Percentiles rank a stretch among this genome's conserved stretches.
phyloP scores from a whole-genome alignment of 2,888 invertebrate species.

The Xestia sexstrigata region DNA sequence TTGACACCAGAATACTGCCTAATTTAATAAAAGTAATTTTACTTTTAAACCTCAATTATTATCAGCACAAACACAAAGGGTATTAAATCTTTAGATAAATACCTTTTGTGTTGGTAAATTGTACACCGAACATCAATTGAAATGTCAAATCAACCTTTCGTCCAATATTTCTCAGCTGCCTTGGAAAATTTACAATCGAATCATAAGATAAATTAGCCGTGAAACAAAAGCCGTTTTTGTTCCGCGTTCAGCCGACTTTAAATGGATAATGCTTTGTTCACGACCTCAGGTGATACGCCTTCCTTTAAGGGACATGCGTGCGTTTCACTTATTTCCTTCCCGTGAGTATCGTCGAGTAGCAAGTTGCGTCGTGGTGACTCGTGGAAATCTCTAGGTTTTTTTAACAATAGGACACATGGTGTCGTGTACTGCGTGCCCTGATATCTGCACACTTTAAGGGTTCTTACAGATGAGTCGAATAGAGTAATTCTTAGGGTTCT shows the following conservation, averaged over 20 bases:
- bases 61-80: background rate
- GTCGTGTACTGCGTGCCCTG: background rate
- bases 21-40: background rate
- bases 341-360: background rate
- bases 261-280: conserved; percentile 3
- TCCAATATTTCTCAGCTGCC: conserved; percentile 30
- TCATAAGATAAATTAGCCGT: conserved; percentile 44
- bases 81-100: no score
- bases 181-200: conserved; percentile 31
- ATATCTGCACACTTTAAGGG: no score
- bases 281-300: background rate
- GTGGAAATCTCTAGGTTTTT: background rate
- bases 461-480: no score
- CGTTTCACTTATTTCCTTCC: background rate
- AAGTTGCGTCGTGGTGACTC: background rate
- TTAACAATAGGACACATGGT: background rate
- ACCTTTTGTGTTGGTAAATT: no score
- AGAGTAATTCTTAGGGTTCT: no score
- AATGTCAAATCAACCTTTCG: conserved; percentile 30
- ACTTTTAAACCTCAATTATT: background rate
- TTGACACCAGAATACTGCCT: background rate
- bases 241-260: conserved; percentile 22
- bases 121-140: conserved; percentile 14
- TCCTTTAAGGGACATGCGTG: background rate
- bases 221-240: conserved; percentile 47